Evolutionary conservation across 2,888 invertebrate species (phyloP), one percentile per base, ranked within the genome.

Genomic region (Leptopilina myrica): DNA sequence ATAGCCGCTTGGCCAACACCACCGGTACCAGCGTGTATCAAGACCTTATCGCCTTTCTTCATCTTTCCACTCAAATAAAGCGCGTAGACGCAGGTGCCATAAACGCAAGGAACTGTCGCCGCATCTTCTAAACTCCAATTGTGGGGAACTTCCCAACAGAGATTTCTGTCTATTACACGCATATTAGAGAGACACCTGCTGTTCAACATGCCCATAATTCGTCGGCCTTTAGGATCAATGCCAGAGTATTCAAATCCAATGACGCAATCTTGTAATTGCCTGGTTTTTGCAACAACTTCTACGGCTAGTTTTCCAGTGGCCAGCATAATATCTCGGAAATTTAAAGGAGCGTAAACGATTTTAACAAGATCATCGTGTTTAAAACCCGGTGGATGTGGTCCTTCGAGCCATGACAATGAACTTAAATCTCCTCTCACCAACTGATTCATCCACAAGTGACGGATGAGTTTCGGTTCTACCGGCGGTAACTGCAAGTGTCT

Each of bases 301-400:
- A 95, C 94, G 8, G 96, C 95, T 7, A 99, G 94, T 88, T 97
- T 97, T 1, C 98, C 98, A 0, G 97, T 97, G 0, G 98, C 97
- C 0, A 97, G 93, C 99, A 99, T 98, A 0, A 99, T 93, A 91
- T 99, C 99, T 88, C 97, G 95, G 94, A 98, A 99, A 92, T 99
- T 99, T 14, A 99, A 91, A 0, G 98, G 94, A 0, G 97, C 92
- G 89, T 96, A 97, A 86, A 95, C 94, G 0, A 96, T 94, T 90
- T 94, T 89, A 0, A 94, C 92, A 5, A 93, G 79, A n/a, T 89
- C 80, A 4, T 86, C 79, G 53, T 84, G 46, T 11, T 84, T 79
- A 8, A 64, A 76, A 8, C 59, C 78, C 0, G 85, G 78, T 66
- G 40, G 93, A 86, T 90, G 79, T 0, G 93, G 92, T 0, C 96